Evolutionary conservation across 2,888 invertebrate species (phyloP), one percentile per base, ranked within the genome.

Genomic region (Erannis defoliaria): DNA sequence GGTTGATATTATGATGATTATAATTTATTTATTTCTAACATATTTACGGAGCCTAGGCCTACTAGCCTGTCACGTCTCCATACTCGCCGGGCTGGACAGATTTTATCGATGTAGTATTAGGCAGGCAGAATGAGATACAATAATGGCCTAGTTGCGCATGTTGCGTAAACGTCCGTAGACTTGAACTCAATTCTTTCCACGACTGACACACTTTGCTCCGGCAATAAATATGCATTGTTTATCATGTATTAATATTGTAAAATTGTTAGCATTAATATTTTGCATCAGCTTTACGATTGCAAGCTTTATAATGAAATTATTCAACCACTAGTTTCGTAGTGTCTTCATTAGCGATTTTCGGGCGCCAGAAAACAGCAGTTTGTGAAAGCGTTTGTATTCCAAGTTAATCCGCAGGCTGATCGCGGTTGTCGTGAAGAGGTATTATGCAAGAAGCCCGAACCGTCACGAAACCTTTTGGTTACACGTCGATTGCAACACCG

Each of bases 111-210:
- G 59, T 59, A 63, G 69, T 67, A 51, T 33, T 66, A 68, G 60
- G 54, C 66, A 67, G 60, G 72, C 74, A 70, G 75, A 80, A 81
- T 77, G 71, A 81, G 81, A 82, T 85, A 81, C 85, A 85, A 80
- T 85, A 82, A 81, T 85, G 87, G 77, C 87, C 90, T 84, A 90
- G 84, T 84, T 88, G 84, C 76, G 82, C 86, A 78, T 69, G 80
- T 89, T 89, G 90, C 87, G 88, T 87, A 88, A 87, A 88, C 85
- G 85, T 70, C 85, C 88, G 87, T 89, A 89, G 81, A 90, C 89
- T 89, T 91, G 90, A 89, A 89, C 90, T 88, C 83, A 84, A n/a
- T 82, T 90, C 73, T 81, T 78, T 78, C 68, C 66, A 77, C 74
- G 71, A 76, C 77, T 82, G 84, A 81, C 84, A 85, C 67, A 81